phyloP scores from a whole-genome alignment of 2,113 vertebrate genomes.

The Peromyscus polionotus region DNA sequence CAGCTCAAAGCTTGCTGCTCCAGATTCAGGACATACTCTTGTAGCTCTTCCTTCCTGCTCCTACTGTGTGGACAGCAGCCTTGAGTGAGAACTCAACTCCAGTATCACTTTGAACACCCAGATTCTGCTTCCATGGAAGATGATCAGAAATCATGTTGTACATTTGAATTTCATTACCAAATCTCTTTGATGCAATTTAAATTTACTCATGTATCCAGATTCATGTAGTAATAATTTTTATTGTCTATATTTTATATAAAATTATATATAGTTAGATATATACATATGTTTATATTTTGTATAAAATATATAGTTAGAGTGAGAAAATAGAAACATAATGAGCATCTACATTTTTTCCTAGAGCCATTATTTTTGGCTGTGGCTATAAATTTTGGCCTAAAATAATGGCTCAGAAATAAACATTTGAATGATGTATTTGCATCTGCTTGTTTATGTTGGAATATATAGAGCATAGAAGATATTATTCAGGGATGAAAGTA shows the following conservation, averaged over 20 bases:
- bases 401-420: background rate
- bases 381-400: background rate
- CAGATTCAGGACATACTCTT: background rate
- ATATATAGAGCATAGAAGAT: background rate
- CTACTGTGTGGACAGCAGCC: fast-evolving
- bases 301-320: background rate
- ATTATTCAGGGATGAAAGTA: constrained; percentile 13
- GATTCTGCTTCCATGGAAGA: background rate
- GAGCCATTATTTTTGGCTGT: background rate
- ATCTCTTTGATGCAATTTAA: background rate
- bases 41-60: background rate
- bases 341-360: background rate
- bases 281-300: background rate
- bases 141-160: background rate
- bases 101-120: fast-evolving
- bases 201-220: background rate
- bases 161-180: background rate
- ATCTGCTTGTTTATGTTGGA: background rate
- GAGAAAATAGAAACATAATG: background rate
- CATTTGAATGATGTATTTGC: background rate
- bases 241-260: background rate
- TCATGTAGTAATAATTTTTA: background rate
- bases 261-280: background rate
- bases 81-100: fast-evolving
- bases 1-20: background rate